Percentiles rank a stretch among this genome's conserved stretches.
These are phyloP conservation scores for Serranus cabrilla DNA, from an alignment of 2,797 vertebrate species.

Conservation along the genomic window DNA sequence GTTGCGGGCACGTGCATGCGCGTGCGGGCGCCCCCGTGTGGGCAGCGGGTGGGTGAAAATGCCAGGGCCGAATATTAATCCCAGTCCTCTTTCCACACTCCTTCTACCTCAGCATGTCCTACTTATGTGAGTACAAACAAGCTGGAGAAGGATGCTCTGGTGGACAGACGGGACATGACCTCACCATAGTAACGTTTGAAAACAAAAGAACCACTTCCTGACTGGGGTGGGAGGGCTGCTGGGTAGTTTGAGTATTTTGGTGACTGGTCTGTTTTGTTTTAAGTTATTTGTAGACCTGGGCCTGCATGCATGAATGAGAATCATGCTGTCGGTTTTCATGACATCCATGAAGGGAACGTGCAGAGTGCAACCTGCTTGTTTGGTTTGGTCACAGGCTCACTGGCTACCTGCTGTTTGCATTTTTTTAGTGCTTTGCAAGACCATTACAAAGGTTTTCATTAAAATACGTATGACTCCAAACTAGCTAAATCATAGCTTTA, in stretches of 20 bases:
- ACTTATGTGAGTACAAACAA: background rate
- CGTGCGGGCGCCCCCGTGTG: too few species aligned
- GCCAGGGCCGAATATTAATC: too few species aligned
- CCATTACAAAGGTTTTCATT: too few species aligned
- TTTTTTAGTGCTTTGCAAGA: too few species aligned
- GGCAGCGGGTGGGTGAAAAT: too few species aligned
- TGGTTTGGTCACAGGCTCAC: background rate
- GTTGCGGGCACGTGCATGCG: too few species aligned
- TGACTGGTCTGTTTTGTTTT: background rate
- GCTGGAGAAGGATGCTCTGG: background rate
- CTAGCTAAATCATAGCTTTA: background rate
- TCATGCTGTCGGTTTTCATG: background rate
- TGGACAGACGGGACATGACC: slow-evolving; percentile 43
- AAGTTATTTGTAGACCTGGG: background rate
- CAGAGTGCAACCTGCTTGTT: background rate
- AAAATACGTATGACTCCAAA: background rate
- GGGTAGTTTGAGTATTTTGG: background rate
- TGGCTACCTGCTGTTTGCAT: background rate
- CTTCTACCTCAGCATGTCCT: too few species aligned
- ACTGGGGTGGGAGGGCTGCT: slow-evolving; percentile 12
- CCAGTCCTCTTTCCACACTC: too few species aligned
- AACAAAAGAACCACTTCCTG: slow-evolving; percentile 58
- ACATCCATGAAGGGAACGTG: background rate
- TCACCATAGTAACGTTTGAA: slow-evolving; percentile 25
- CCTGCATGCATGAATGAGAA: background rate